Conservation (phyloP, 2,888 invertebrate genomes). For the Lasioglossum marginatum region DNA sequence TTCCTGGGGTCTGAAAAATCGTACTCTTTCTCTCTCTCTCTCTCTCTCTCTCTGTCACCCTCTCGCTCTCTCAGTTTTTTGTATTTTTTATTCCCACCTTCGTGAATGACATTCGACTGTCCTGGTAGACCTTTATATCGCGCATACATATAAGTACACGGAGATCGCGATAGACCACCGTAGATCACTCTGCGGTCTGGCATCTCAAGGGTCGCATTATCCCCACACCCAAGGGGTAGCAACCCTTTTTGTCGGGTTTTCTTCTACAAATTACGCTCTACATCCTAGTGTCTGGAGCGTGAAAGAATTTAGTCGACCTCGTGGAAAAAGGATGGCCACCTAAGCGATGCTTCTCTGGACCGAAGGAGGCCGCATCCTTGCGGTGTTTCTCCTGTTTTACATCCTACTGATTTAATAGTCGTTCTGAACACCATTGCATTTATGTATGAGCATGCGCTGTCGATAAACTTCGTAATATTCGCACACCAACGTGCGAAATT, state of each 20-base stretch:
- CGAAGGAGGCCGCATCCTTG: conserved; percentile 24
- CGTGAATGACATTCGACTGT: conserved; percentile 43
- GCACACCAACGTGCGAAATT: neutral
- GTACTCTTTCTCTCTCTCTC: neutral
- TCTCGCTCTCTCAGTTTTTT: conserved; percentile 23
- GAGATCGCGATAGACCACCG: conserved; percentile 78
- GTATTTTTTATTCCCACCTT: conserved; percentile 6
- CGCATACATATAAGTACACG: conserved; percentile 75
- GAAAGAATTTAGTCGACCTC: conserved; percentile 73
- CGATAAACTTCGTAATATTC: neutral
- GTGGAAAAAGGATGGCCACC: conserved; percentile 73
- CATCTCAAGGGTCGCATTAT: conserved; percentile 84
- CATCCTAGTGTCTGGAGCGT: conserved; percentile 61
- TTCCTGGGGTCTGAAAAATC: conserved; percentile 55
- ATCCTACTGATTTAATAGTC: neutral
- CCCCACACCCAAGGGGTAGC: conserved; percentile 69
- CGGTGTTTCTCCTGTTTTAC: neutral
- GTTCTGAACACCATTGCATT: neutral
- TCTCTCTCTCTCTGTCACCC: no score
- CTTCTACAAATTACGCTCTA: conserved; percentile 82
- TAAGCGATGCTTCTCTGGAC: conserved; percentile 64
- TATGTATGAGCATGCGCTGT: neutral
- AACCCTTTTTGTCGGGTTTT: conserved; percentile 83
- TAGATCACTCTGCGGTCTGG: conserved; percentile 82
- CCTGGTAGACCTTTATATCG: conserved; percentile 49